Conservation (phyloP, 2,888 invertebrate species). For the Psylliodes chrysocephalus region DNA sequence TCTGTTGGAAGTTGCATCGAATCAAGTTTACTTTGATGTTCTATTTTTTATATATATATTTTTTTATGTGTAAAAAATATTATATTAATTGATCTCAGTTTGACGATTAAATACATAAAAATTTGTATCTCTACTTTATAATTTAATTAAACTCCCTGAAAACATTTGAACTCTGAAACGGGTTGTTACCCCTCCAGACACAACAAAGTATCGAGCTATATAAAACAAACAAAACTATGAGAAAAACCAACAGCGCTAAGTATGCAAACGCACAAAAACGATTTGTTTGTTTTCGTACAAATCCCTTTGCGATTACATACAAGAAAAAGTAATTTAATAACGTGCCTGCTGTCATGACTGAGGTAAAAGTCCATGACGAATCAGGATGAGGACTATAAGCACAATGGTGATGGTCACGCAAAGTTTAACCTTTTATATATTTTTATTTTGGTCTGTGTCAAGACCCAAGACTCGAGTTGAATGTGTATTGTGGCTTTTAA, state of each 20-base stretch:
- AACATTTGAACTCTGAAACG: no score
- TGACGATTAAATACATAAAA: no score
- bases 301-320: constrained; percentile 9
- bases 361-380: constrained; percentile 21
- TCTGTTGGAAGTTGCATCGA: no score
- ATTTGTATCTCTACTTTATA: no score
- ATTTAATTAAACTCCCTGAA: no score
- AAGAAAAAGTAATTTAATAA: constrained; percentile 24
- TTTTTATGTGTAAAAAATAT: no score
- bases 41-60: no score
- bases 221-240: not conserved
- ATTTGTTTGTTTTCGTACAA: constrained; percentile 5
- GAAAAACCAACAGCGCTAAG: not conserved
- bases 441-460: constrained; percentile 7
- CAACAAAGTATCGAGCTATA: not conserved
- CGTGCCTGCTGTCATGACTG: constrained; percentile 19
- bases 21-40: no score
- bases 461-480: not conserved
- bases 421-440: constrained; percentile 6
- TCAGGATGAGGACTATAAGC: constrained; percentile 16
- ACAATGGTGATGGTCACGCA: constrained; percentile 26
- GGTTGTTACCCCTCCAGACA: not conserved
- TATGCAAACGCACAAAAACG: constrained; percentile 1
- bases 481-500: constrained; percentile 1
- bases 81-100: no score